Conservation (phyloP, 2,113 vertebrate species). For the Eudorcas thomsonii region DNA sequence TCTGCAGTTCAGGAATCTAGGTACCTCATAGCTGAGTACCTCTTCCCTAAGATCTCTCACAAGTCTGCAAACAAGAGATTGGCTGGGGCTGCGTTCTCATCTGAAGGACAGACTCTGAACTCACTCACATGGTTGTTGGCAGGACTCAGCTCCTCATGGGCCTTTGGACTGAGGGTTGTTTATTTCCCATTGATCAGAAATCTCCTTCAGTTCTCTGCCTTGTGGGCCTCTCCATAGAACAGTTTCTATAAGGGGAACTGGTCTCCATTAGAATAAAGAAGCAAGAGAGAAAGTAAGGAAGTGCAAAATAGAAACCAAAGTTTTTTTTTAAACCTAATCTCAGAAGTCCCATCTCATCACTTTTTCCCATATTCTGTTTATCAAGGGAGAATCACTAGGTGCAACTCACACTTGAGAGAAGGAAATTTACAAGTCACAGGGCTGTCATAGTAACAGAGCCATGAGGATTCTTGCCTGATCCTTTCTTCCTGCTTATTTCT, state of each 20-base stretch:
- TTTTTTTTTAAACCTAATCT: neutral
- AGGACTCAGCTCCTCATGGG: neutral
- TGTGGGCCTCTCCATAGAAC: neutral
- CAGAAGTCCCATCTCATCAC: neutral
- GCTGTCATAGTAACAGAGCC: neutral
- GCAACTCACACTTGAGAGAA: neutral
- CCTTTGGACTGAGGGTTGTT: neutral
- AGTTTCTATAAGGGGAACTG: neutral
- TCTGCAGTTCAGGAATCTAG: neutral
- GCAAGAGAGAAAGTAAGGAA: neutral
- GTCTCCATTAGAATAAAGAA: neutral
- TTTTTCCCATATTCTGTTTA: neutral
- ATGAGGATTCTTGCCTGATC: neutral
- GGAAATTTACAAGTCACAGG: neutral
- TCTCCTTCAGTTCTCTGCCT: neutral
- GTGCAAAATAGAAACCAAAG: neutral
- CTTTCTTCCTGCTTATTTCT: neutral
- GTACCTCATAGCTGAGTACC: neutral
- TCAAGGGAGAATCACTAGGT: neutral
- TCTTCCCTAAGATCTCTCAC: neutral
- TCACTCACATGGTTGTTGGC: neutral
- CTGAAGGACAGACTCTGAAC: neutral
- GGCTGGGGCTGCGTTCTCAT: neutral
- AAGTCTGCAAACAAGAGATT: neutral
- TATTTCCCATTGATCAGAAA: neutral